These are phyloP conservation scores for Papilio gigon DNA, from an alignment of 2,888 invertebrate species.

Conservation along the genomic window DNA sequence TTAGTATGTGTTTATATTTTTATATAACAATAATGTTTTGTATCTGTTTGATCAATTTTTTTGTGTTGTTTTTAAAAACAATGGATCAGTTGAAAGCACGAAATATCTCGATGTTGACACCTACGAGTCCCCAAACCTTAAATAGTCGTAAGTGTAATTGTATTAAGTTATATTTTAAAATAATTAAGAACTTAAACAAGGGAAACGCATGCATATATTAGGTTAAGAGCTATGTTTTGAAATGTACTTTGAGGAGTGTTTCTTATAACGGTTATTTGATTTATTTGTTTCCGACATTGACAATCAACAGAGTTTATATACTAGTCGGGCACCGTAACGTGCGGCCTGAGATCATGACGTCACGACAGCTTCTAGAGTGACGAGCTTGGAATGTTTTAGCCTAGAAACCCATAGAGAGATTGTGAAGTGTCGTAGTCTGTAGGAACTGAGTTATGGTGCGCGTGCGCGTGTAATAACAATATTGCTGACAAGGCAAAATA, in stretches of 20 bases:
- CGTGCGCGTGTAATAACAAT: conserved; percentile 6
- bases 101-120: conserved; percentile 19
- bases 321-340: not conserved
- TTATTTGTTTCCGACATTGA: conserved; percentile 18
- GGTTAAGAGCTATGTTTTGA: conserved; percentile 51
- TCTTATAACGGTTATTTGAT: conserved; percentile 31
- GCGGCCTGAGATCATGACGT: not conserved
- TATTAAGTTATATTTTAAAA: conserved; percentile 57
- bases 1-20: conserved; percentile 8
- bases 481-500: not conserved
- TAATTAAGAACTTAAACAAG: conserved; percentile 64
- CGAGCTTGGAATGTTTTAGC: not conserved
- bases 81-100: not conserved
- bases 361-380: not conserved
- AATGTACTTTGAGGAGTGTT: conserved; percentile 46
- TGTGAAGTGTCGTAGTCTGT: not conserved
- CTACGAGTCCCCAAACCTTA: conserved; percentile 19
- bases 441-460: not conserved
- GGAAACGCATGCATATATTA: conserved; percentile 53
- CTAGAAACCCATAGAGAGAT: not conserved
- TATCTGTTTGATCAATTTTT: not conserved
- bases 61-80: not conserved
- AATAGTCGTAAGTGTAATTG: conserved; percentile 49
- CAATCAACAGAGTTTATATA: conserved; percentile 1
- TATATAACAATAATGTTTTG: not conserved